Conservation (phyloP, 2,113 vertebrate species). For the Dunckerocampus dactyliophorus region DNA sequence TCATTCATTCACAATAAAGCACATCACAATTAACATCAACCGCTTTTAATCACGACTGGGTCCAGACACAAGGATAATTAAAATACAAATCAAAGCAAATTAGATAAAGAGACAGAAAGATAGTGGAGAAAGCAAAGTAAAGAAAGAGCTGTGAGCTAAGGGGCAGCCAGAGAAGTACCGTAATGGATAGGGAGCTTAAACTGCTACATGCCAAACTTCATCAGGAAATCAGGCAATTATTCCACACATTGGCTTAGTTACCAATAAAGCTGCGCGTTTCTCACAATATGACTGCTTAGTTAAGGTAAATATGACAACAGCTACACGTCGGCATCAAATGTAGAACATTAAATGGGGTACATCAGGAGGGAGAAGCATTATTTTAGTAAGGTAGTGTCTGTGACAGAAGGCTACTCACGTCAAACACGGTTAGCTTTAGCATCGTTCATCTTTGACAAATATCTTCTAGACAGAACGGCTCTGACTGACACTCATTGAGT, state of each 20-base stretch:
- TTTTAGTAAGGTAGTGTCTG: neutral
- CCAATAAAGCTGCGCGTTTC: neutral
- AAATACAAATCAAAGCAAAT: no score
- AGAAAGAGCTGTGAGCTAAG: no score
- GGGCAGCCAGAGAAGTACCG: no score
- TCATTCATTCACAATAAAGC: no score
- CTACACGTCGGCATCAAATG: conserved; percentile 4
- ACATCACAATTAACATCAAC: no score
- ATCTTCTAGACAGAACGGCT: conserved; percentile 31
- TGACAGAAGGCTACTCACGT: conserved; percentile 61
- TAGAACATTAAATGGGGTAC: no score
- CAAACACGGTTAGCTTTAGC: conserved; percentile 37
- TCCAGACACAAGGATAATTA: no score
- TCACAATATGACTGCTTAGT: accelerated
- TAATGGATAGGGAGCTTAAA: no score
- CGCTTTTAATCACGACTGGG: no score
- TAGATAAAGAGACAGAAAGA: no score
- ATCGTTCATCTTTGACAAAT: conserved; percentile 40
- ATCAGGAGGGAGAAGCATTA: no score
- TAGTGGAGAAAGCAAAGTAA: no score
- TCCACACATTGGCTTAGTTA: neutral
- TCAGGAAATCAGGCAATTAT: conserved; percentile 17
- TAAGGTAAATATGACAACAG: neutral
- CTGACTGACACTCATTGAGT: conserved; percentile 27
- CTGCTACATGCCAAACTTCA: conserved; percentile 16